Evolutionary conservation across 2,888 invertebrate genomes (phyloP), one percentile per base, ranked within the genome.

Genomic region (Rhingia rostrata): DNA sequence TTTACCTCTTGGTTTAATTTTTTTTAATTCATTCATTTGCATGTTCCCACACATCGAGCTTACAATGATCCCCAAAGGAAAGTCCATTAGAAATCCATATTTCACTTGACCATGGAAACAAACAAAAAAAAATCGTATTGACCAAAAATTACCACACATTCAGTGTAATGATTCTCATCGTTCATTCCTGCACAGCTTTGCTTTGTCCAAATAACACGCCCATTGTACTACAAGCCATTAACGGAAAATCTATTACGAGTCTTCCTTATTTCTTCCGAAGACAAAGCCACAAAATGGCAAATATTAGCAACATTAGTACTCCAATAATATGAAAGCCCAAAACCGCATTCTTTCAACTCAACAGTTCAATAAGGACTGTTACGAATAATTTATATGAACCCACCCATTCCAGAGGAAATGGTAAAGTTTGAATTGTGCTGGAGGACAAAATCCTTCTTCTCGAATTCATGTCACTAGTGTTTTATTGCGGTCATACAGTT

Each of bases 401-500:
- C 60, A 51, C 53, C 10, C 7, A 10, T 9, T 39, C 3, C 39
- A 9, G 58, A 60, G 41, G 56, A 35, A 45, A 39, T 32, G 12
- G 32, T 41, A n/a, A 30, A 12, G 35, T 30, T 47, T 14, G 54
- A 12, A 58, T 39, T 32, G 22, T 22, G 32, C 30, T 51, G 39
- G 12, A 78, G 54, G 63, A 73, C 39, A 79, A 73, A 69, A 32
- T 69, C 43, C 49, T 69, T 83, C 53, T 73, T n/a, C 66, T 82
- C 67, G 79, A 83, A 83, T 83, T 67, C 79, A 83, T 79, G 83
- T 79, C 79, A 73, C 73, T 79, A 67, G 45, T 79, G 73, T 83
- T 83, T 83, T 83, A 83, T 79, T 83, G 79, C 79, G 83, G 83
- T 79, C 73, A 79, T 83, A 43, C 67, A 73, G 64, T 79, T 83